These are phyloP conservation scores for Gambelia wislizenii DNA, from an alignment of 2,797 vertebrate species.

Conservation along the genomic window DNA sequence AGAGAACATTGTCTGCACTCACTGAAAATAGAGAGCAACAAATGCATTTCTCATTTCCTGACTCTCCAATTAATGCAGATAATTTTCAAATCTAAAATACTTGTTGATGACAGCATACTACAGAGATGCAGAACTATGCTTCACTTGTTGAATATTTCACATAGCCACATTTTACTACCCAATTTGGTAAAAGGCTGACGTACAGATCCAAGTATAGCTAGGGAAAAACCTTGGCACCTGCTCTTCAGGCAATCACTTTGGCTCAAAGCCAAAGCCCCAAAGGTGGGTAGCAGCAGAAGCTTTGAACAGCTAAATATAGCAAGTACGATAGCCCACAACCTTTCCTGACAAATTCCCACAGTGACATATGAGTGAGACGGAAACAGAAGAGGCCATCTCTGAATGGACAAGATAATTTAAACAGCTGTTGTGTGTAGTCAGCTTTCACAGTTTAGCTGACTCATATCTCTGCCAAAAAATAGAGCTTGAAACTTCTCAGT, in stretches of 20 bases:
- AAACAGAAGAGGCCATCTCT: slow-evolving; percentile 51
- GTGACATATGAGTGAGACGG: slow-evolving; percentile 37
- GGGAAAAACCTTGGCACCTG: slow-evolving; percentile 18
- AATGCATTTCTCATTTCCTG: not conserved
- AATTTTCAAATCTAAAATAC: not conserved
- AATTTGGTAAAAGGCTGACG: slow-evolving; percentile 40
- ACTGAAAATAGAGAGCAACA: not conserved
- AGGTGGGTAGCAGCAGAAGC: slow-evolving; percentile 44
- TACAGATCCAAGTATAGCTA: slow-evolving; percentile 12
- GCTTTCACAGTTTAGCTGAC: slow-evolving; percentile 52
- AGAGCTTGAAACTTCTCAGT: not conserved
- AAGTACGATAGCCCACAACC: slow-evolving; percentile 32
- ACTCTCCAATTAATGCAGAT: not conserved
- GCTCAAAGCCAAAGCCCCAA: slow-evolving; percentile 47
- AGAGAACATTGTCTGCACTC: not conserved
- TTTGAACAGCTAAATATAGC: slow-evolving; percentile 52
- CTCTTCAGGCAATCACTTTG: slow-evolving; percentile 40
- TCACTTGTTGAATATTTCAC: slow-evolving; percentile 23
- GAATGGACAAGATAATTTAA: slow-evolving; percentile 59
- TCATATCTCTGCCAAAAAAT: slow-evolving; percentile 48
- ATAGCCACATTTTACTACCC: slow-evolving; percentile 4
- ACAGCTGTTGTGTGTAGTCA: slow-evolving; percentile 44
- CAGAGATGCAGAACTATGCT: not conserved
- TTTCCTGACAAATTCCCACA: slow-evolving; percentile 41
- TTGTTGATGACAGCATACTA: not conserved